Evolutionary conservation across 2,888 invertebrate genomes (phyloP), one percentile per base, ranked within the genome.

Genomic region (Dryococelus australis): DNA sequence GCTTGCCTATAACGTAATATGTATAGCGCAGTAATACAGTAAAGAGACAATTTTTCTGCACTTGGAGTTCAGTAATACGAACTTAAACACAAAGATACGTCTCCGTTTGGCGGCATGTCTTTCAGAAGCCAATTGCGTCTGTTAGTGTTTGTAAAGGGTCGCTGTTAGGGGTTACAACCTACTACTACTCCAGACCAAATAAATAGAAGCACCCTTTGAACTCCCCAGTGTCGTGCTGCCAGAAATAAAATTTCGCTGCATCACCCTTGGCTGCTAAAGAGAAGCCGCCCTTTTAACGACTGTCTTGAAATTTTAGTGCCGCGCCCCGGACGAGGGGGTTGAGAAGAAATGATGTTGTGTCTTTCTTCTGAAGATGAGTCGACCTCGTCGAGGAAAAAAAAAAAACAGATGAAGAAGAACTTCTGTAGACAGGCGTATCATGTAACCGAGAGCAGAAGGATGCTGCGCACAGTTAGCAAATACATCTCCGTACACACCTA

Each of bases 91-190:
- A 24, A 65, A 20, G 65, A 65, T 20, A 65, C 65, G 65, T 65
- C 65, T 65, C n/a, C n/a, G 24, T 24, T 65, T 10, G 65, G 65
- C 65, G 65, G 65, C 65, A n/a, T 9, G 65, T n/a, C 51, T 51
- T 51, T 51, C 65, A 65, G n/a, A n/a, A 65, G 65, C 12, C 65
- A 65, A 65, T 65, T 65, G 65, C n/a, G 0, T 65, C 13, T 65
- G 65, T 65, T 65, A 65, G 65, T 65, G 65, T 65, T 65, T n/a
- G 65, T 65, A 65, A 65, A 65, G 65, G 65, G 65, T n/a, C 65
- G 65, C 65, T 65, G 65, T 65, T 65, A 65, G 65, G 24, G 24
- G 65, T 65, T 65, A 65, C 65, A 65, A 65, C 65, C 65, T 65
- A 65, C 65, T 65, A 65, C 65, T 65, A 65, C 65, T 65, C 13